Base-by-base conservation (phyloP, 2,888 invertebrate species). In the Calephelis perditalis region DNA sequence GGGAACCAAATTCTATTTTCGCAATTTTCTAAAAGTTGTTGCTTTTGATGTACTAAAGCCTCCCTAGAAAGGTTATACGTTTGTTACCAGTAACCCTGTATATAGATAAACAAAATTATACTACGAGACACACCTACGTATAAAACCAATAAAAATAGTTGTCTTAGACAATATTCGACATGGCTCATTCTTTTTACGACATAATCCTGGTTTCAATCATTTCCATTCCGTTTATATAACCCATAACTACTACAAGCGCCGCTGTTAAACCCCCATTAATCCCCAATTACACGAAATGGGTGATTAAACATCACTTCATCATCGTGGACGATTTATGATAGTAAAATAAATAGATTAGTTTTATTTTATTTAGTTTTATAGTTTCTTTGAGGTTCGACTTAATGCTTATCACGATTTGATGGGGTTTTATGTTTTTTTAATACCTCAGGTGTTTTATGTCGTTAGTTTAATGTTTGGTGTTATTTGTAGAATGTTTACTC, bases 291-390 rank as follows among this genome's bases (percentile, higher is more conserved):
- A 49, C 10, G 49, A 26, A 49, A 26, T 49, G 15, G 49, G 49
- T 49, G 49, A 49, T 49, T 49, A 49, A 49, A 40, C 40, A 40
- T 49, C 49, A 49, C 49, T 49, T 15, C 49, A 9, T 49, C 49
- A 15, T 49, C 26, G 40, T 8, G 40, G 26, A 49, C 15, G 49
- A 52, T 52, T 52, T 52, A 52, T 52, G 52, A 52, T 52, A 26
- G 52, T 52, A 52, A 52, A 52, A 52, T 52, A 52, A 52, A 52
- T 52, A 52, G 52, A 52, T 52, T 52, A 52, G 26, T 52, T 52
- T 52, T 52, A 52, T 52, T 52, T 52, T 35, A 52, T 52, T 52
- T 35, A 10, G 11, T 11, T 52, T 52, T 49, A 49, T 49, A 49
- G 26, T 15, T 47, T 15, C 26, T 49, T 26, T 35, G 52, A 35